Evolutionary conservation across 2,888 invertebrate species (phyloP), one percentile per base, ranked within the genome.

Genomic region (Agrotis exclamationis): DNA sequence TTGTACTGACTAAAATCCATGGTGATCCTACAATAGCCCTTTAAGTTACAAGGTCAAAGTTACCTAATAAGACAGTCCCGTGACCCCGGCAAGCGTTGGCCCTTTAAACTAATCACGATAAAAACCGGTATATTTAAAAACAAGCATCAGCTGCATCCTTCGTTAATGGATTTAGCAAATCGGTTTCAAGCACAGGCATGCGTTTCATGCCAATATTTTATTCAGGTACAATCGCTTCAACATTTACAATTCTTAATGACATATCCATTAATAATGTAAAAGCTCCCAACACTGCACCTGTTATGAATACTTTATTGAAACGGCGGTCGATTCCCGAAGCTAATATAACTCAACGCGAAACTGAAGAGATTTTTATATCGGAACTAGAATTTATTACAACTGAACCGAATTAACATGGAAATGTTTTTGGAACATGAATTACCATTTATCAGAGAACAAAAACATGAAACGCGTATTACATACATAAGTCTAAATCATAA

Each of bases 221-320:
- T 66, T 74, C 47, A 50, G 3, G 14, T 44, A 58, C 24, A 57
- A 57, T 39, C 39, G 16, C 28, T 54, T 14, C 28, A 57, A 45
- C 45, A 65, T 75, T 50, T 58, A 62, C 47, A 53, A 39, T 51
- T 58, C 22, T 18, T 50, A 28, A 50, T 50, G 39, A 47, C 39
- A 45, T 47, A 22, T 44, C 11, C 33, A 74, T 60, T 13, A 45
- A 45, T 70, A 33, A 73, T 45, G 45, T 22, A 22, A 14, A 28
- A 3, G 7, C 51, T 45, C 24, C 28, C 24, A 79, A 63, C 72
- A 79, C 39, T 63, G 74, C 74, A 63, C 22, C 22, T 63, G 57
- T 24, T 57, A 56, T 62, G 28, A 73, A 58, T 57, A 47, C 1
- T 62, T 47, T 51, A 79, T 39, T 11, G 20, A 33, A 24, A 22